Base-by-base conservation (phyloP, 2,888 invertebrate genomes). In the Rhodophaea formosa region DNA sequence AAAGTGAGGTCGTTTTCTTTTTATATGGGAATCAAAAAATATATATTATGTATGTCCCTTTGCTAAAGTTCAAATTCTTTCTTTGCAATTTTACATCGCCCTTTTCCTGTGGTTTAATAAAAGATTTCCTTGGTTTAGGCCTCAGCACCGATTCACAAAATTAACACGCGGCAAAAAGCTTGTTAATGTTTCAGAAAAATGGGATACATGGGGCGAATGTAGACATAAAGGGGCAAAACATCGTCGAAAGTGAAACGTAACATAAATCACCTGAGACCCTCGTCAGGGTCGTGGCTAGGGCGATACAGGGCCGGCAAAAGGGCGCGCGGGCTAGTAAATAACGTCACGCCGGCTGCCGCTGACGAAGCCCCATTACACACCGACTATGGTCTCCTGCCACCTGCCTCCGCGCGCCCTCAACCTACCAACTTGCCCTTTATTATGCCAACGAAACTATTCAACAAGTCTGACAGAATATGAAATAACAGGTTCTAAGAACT, bases 231-330 rank as follows among this genome's bases (percentile, higher is more conserved):
- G 53, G 68, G 74, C 74, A 75, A 74, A 81, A 80, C 74, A 73
- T 68, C 73, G 77, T 77, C 69, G 77, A 80, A 82, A 87, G 80
- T 86, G 76, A 83, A 85, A 82, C 71, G 78, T 79, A 67, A 79
- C 83, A 88, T 89, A 88, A 89, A 88, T 89, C 88, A 87, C 80
- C 75, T 74, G 74, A 63, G 74, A 87, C 88, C 88, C 88, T 78
- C 80, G 88, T 88, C 86, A 82, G 70, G 58, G 64, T 66, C 60
- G 63, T 62, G 66, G 69, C 65, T 61, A 64, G 59, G 17, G 53
- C 53, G 10, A 44, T 43, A 65, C 61, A 59, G 65, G 65, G 56
- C 58, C 46, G 39, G 53, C 47, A 23, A 2, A 23, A 23, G 23
- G 62, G 57, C 12, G 32, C 3, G 39, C 43, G 29, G 17, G 71